These are phyloP conservation scores for Dynastes hyllus DNA, from an alignment of 2,888 invertebrate genomes.

Conservation along the genomic window DNA sequence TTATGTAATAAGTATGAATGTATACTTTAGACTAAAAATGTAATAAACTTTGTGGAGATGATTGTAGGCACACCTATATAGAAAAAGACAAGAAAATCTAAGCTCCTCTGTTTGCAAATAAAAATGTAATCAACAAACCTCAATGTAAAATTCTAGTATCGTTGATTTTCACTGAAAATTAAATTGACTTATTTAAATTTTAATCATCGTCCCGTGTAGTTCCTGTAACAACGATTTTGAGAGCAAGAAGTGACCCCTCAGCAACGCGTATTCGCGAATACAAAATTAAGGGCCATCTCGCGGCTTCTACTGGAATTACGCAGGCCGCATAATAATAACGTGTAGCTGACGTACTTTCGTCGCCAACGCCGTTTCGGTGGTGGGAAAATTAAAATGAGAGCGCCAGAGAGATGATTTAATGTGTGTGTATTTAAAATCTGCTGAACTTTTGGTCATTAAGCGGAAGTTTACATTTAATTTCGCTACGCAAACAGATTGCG, in stretches of 20 bases:
- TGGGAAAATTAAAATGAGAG: constrained; percentile 37
- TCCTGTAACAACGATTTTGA: constrained; percentile 1
- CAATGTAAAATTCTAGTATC: too few species aligned
- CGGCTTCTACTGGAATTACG: constrained; percentile 10
- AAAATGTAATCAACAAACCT: too few species aligned
- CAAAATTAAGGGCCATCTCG: constrained; percentile 28
- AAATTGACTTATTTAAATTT: constrained; percentile 11
- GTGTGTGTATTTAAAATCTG: constrained; percentile 43
- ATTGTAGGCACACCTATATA: too few species aligned
- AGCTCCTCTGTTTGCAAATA: too few species aligned
- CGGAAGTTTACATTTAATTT: constrained; percentile 47
- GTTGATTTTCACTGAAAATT: background rate
- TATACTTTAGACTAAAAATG: too few species aligned
- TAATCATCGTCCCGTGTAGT: background rate
- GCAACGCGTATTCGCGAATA: constrained; percentile 10
- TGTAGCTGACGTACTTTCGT: constrained; percentile 22
- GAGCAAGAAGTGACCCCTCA: constrained; percentile 7
- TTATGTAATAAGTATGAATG: too few species aligned
- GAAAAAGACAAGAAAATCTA: too few species aligned
- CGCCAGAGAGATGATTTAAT: constrained; percentile 38
- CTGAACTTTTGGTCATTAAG: constrained; percentile 43
- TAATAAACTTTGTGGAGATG: too few species aligned
- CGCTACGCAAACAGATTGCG: constrained; percentile 42
- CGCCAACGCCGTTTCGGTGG: constrained; percentile 3
- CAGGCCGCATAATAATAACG: constrained; percentile 29